Percentiles rank a stretch among this genome's conserved stretches.
Evolutionary conservation across 2,888 invertebrate genomes (phyloP).

Genomic region (Antitype chi): DNA sequence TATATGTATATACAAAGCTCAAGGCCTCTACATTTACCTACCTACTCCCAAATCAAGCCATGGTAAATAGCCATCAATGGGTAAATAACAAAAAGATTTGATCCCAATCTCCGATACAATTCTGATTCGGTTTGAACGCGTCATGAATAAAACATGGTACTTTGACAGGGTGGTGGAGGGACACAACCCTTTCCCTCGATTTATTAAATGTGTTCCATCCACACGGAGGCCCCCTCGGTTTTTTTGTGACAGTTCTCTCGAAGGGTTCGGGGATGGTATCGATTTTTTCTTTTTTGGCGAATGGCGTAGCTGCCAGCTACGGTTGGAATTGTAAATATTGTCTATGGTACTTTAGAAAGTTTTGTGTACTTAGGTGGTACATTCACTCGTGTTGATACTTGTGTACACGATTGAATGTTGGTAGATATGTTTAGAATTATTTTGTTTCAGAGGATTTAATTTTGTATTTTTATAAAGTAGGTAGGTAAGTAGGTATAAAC

Average conservation of each 20-base stretch:
- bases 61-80: constrained; percentile 65
- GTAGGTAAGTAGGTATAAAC: background rate
- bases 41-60: constrained; percentile 40
- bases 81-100: constrained; percentile 81
- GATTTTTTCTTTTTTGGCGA: constrained; percentile 68
- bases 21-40: constrained; percentile 9
- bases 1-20: background rate
- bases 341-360: constrained; percentile 29
- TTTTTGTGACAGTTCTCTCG: constrained; percentile 83
- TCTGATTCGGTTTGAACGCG: constrained; percentile 81
- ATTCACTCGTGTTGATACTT: background rate
- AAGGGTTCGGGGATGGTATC: constrained; percentile 77
- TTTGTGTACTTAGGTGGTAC: background rate
- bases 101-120: constrained; percentile 78
- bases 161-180: constrained; percentile 73
- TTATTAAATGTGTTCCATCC: constrained; percentile 80
- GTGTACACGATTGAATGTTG: background rate
- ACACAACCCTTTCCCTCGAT: constrained; percentile 84
- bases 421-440: background rate
- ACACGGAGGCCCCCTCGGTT: constrained; percentile 76
- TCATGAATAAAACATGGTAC: constrained; percentile 88
- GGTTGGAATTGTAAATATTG: constrained; percentile 33
- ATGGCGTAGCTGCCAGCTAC: constrained; percentile 54
- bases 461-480: background rate
- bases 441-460: background rate